Percentiles rank a stretch among this genome's conserved stretches.
phyloP scores from a whole-genome alignment of 2,888 invertebrate species.

The Netelia fuscicornis region DNA sequence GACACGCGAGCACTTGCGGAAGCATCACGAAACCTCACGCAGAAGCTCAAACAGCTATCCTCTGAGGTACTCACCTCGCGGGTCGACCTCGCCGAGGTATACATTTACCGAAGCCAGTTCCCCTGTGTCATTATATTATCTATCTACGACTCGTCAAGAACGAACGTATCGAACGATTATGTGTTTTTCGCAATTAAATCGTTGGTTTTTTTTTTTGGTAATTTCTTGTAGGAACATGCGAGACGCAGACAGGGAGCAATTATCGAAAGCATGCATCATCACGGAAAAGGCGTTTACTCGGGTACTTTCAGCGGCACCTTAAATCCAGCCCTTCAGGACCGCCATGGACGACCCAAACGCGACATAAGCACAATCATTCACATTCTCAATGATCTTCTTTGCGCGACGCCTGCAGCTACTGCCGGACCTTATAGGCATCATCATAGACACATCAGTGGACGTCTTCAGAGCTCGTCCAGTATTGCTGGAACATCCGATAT shows the following conservation, averaged over 20 bases:
- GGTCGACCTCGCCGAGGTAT: conserved; percentile 83
- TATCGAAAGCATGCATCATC: conserved; percentile 96
- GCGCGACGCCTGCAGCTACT: conserved; percentile 90
- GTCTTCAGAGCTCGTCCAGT: conserved; percentile 76
- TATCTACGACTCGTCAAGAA: conserved; percentile 1
- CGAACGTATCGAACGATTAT: not conserved
- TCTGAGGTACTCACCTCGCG: conserved; percentile 93
- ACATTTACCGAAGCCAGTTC: conserved; percentile 80
- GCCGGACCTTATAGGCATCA: conserved; percentile 82
- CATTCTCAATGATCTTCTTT: conserved; percentile 96
- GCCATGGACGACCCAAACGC: conserved; percentile 95
- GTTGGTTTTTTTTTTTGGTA: conserved; percentile 3
- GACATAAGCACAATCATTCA: conserved; percentile 98
- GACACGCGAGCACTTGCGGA: conserved; percentile 93
- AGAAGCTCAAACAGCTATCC: conserved; percentile 95
- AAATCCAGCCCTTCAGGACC: conserved; percentile 96
- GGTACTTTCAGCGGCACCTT: conserved; percentile 98
- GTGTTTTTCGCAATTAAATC: conserved; percentile 4
- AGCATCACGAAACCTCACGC: conserved; percentile 96
- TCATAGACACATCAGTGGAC: conserved; percentile 79
- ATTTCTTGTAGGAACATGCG: conserved; percentile 80
- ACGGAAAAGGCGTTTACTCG: conserved; percentile 97
- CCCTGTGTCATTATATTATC: conserved; percentile 65
- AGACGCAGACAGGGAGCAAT: conserved; percentile 90
- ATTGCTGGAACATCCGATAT: conserved; percentile 63